Evolutionary conservation across 2,797 vertebrate genomes (phyloP).

Genomic region (Micropoecilia bifurca): DNA sequence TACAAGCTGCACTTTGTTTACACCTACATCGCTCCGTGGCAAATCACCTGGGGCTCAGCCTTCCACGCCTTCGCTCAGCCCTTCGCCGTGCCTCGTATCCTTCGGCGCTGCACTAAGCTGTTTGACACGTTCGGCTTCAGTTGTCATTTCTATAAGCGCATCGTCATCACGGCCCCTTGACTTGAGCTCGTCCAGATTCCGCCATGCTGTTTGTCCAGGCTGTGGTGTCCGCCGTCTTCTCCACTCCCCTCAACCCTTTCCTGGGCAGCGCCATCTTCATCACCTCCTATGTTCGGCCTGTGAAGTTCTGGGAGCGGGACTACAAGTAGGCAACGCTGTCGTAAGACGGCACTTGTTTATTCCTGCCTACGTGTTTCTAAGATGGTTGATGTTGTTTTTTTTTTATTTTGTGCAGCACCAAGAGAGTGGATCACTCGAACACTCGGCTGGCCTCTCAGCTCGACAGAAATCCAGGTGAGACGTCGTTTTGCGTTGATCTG

Average conservation of each 20-base stretch:
- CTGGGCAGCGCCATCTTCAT: conserved; percentile 99
- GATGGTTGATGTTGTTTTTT: background rate
- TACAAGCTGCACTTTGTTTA: conserved; percentile 97
- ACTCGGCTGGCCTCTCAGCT: conserved; percentile 96
- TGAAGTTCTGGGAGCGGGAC: conserved; percentile 99
- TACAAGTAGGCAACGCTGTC: conserved; percentile 89
- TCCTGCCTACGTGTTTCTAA: background rate
- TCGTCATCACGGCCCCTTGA: conserved; percentile 78
- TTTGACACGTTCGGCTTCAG: background rate
- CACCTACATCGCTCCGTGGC: conserved; percentile 98
- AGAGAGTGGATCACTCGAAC: conserved; percentile 98
- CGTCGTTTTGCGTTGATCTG: background rate
- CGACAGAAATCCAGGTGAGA: conserved; percentile 95
- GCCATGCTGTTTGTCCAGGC: conserved; percentile 98
- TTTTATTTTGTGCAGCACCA: conserved; percentile 82
- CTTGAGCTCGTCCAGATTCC: conserved; percentile 84
- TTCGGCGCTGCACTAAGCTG: conserved; percentile 54
- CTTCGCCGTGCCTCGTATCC: conserved; percentile 99
- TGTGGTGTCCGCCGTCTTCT: conserved; percentile 91
- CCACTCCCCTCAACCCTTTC: conserved; percentile 96
- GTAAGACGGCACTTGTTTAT: background rate
- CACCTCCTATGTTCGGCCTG: conserved; percentile 95
- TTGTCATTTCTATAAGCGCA: background rate
- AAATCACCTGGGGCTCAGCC: conserved; percentile 98
- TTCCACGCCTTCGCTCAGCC: conserved; percentile 99